phyloP scores from a whole-genome alignment of 2,113 vertebrate species.

The Bufo bufo region DNA sequence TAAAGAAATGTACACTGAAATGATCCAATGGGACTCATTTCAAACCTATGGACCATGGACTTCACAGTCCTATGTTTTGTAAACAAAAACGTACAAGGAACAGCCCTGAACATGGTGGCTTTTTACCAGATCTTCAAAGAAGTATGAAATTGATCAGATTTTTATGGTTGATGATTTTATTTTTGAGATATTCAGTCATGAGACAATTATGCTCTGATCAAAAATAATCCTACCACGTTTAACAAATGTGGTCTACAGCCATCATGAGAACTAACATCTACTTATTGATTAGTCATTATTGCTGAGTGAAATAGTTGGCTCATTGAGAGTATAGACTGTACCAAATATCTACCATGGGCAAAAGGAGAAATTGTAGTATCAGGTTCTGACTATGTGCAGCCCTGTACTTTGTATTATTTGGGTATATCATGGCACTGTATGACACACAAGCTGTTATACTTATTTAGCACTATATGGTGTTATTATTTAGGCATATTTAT shows the following conservation, averaged over 20 bases:
- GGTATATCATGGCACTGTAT: too few species aligned
- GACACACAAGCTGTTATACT: too few species aligned
- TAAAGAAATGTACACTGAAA: not conserved
- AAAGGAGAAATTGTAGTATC: not conserved
- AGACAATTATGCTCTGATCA: not conserved
- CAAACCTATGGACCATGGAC: not conserved
- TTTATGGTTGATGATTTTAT: not conserved
- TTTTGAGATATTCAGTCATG: not conserved
- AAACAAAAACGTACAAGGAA: not conserved
- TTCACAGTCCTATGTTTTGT: not conserved
- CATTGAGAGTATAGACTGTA: not conserved
- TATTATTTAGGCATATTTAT: too few species aligned
- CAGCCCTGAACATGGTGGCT: not conserved
- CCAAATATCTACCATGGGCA: not conserved
- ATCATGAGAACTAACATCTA: not conserved
- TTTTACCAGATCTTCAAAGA: not conserved
- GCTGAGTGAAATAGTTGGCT: not conserved
- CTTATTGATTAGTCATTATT: not conserved
- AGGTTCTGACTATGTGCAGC: too few species aligned
- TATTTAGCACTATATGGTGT: too few species aligned
- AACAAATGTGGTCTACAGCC: not conserved
- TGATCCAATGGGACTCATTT: not conserved
- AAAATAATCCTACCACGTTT: not conserved
- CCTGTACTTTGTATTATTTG: too few species aligned
- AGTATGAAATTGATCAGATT: constrained; percentile 8